Evolutionary conservation across 2,888 invertebrate genomes (phyloP), one percentile per base, ranked within the genome.

Genomic region (Bellardia bayeri): DNA sequence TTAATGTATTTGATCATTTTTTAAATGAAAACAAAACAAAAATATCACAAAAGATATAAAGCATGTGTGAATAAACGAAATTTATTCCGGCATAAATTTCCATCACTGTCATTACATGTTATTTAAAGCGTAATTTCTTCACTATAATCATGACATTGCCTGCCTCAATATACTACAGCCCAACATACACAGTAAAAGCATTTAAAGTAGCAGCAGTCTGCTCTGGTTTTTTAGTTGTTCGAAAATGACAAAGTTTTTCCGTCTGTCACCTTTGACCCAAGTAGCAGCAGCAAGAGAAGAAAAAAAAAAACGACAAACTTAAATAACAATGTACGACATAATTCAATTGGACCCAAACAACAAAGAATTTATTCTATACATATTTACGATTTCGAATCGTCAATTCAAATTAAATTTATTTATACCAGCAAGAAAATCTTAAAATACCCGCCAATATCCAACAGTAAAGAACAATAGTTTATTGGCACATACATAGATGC

Each of bases 291-390:
- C 90, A 88, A 23, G 23, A 23, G 23, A 23, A 23, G 90, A 85
- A 56, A 80, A 33, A 61, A 58, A 58, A 58, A 58, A 72, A 69
- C 80, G 45, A 72, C 66, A 87, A 88, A 61, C 58, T 84, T 81
- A 78, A 80, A 71, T 63, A 78, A 71, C 82, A 76, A 87, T 37
- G 83, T 63, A 82, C 89, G 76, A 90, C 92, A 93, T 93, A 93
- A 93, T 91, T 93, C 93, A 92, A 92, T 93, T 91, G 92, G 92
- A 93, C 91, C 93, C 90, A 90, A 91, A 92, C 92, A 92, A 92
- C 91, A 92, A 91, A 91, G 92, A 91, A 88, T 89, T 87, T 81
- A 58, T 81, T 66, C 74, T 64, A 76, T 71, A 81, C 40, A 13
- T 85, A 58, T 75, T 69, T 82, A 78, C 33, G 74, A 71, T 64